These are phyloP conservation scores for Spialia ferax DNA, from an alignment of 2,888 invertebrate species.

Conservation along the genomic window DNA sequence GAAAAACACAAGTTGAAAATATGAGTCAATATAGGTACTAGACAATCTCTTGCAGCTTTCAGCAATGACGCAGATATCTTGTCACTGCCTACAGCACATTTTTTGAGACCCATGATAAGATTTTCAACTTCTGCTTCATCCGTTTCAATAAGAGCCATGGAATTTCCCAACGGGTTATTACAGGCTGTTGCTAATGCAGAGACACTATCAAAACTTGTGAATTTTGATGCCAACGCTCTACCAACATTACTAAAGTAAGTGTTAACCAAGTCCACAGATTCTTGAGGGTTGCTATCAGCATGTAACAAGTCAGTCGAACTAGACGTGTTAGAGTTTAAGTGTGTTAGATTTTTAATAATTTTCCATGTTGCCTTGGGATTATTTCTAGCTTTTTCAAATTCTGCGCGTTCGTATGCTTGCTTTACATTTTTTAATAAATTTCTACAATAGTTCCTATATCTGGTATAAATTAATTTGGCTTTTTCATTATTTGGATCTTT, in stretches of 20 bases:
- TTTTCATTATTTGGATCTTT: neutral
- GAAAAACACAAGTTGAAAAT: slow-evolving; percentile 31
- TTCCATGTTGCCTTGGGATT: slow-evolving; percentile 29
- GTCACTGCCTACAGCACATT: slow-evolving; percentile 21
- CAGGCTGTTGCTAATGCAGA: neutral
- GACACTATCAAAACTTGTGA: neutral
- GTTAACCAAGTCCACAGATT: slow-evolving; percentile 15
- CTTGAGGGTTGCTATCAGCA: neutral
- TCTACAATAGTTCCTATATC: slow-evolving; percentile 36
- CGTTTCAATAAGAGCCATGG: slow-evolving; percentile 27
- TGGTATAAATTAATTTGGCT: neutral
- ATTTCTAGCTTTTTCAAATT: slow-evolving; percentile 26
- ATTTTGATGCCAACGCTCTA: slow-evolving; percentile 14
- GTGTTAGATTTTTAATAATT: slow-evolving; percentile 25
- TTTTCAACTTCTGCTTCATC: slow-evolving; percentile 23
- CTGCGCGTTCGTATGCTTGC: slow-evolving; percentile 21
- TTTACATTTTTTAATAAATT: slow-evolving; percentile 38
- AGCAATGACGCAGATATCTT: slow-evolving; percentile 17
- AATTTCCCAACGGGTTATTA: slow-evolving; percentile 4
- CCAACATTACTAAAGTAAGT: slow-evolving; percentile 21
- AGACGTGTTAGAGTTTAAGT: neutral
- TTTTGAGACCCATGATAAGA: slow-evolving; percentile 24
- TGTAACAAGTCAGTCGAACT: neutral
- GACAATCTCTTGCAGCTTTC: slow-evolving; percentile 11
- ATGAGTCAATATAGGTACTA: slow-evolving; percentile 14